Percentiles rank a stretch among this genome's conserved stretches.
Conservation (phyloP, 2,888 invertebrate species). For the Gisinianus flammeolus region DNA sequence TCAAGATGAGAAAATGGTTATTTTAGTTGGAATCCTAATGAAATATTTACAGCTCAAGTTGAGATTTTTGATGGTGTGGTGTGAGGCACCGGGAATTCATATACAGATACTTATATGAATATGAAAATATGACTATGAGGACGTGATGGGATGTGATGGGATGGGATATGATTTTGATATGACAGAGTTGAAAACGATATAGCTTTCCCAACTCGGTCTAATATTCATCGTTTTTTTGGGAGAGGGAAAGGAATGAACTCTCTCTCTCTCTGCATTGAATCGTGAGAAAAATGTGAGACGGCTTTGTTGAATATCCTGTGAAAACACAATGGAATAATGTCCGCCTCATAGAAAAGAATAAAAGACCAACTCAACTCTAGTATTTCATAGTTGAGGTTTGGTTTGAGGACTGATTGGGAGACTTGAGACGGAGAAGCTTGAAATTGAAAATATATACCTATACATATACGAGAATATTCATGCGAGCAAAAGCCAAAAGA, state of each 20-base stretch:
- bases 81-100: background rate
- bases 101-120: background rate
- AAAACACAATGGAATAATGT: conserved; percentile 26
- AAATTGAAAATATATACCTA: too few species aligned
- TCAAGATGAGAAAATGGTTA: background rate
- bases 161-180: background rate
- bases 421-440: too few species aligned
- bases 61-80: conserved; percentile 15
- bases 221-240: too few species aligned
- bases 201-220: too few species aligned
- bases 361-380: conserved; percentile 27
- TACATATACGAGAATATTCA: conserved; percentile 4
- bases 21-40: conserved; percentile 22
- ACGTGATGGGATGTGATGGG: background rate
- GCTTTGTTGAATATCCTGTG: conserved; percentile 17
- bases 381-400: too few species aligned
- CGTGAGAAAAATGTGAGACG: conserved; percentile 29
- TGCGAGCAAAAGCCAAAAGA: too few species aligned
- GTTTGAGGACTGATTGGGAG: background rate
- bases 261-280: conserved; percentile 14
- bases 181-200: background rate
- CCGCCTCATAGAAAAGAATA: conserved; percentile 19
- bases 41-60: conserved; percentile 27
- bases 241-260: conserved; percentile 1
- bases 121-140: background rate